Base-by-base conservation (phyloP, 2,888 invertebrate genomes). In the Thera britannica region DNA sequence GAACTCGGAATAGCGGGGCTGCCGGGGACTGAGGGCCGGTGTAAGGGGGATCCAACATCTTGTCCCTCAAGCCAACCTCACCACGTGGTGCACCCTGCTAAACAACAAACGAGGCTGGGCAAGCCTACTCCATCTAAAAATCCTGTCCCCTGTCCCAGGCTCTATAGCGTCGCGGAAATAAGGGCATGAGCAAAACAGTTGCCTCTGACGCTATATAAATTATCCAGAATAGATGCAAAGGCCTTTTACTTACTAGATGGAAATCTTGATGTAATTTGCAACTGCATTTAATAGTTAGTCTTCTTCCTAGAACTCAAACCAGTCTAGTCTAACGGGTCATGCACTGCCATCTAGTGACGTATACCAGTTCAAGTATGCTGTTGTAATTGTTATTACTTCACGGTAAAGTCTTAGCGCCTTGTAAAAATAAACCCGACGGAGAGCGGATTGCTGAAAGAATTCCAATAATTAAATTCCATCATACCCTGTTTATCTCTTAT, bases 341-440 rank as follows among this genome's bases (percentile, higher is more conserved):
- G 46, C 44, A 54, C 56, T 55, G 69, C 59, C 69, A 59, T 69
- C 65, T 65, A 59, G 61, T 46, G 62, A 38, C 35, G 38, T 49
- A 41, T 11, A 54, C 2, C 48, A 58, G 55, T 38, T 34, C 49
- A 49, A 12, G 34, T 56, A 49, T 56, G 57, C 23, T 35, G 41
- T 55, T 51, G 23, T 52, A 52, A 52, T 52, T 23, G 23, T 52
- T 38, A 59, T 62, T 11, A 62, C 46, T 62, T 63, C 49, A 48
- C 55, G 12, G 62, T 60, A 58, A 55, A 62, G n/a, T 48, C 36
- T 51, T 41, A 58, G 36, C 62, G 65, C 62, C 59, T 69, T 46
- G 46, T 57, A 35, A 55, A 61, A 69, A 59, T 65, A 56, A 44
- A 36, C 41, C 38, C 46, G 9, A 44, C 57, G 34, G 34, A 61